Evolutionary conservation across 2,113 vertebrate species (phyloP), one percentile per base, ranked within the genome.

Genomic region (rat (Rattus norvegicus)): DNA sequence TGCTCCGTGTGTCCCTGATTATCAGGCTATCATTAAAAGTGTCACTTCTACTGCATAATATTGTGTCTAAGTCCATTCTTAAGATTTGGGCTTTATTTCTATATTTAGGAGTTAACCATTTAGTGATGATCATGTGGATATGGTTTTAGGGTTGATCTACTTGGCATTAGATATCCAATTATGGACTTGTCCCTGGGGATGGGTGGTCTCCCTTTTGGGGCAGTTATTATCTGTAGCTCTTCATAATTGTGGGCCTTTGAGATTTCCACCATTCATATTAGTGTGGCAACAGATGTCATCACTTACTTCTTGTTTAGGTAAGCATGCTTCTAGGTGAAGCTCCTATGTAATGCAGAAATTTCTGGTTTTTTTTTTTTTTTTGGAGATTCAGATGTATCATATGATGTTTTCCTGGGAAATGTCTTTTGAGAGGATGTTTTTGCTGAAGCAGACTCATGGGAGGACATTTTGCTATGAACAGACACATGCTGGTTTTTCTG

Each of bases 1-100:
- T 17, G 7, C 24, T 43, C n/a, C 0, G 0, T 30, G n/a, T 63
- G 24, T 30, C 14, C 7, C n/a, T 28, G 80, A 8, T 63, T 84
- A 19, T 9, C 13, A 63, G 59, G 13, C 26, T 5, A 0, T 14
- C 54, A 61, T 61, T 39, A 14, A 39, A 83, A 26, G 36, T 17
- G 1, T 3, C 56, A 28, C 13, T 61, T 61, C 22, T 84, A 22
- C 56, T 17, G 24, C 24, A 4, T 7, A 26, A 24, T 28, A 26
- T 39, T 83, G 56, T 63, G 22, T 84, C 7, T 24, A 17, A 61
- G 56, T 61, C 22, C 22, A 16, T 28, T 61, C 22, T 83, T 83
- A 0, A 61, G 36, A 7, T 43, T 43, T 28, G 36, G 22, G 22
- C n/a, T 83, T 59, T 59, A 11, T 39, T 16, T 24, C 36, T 22